Evolutionary conservation across 2,888 invertebrate species (phyloP).

Genomic region (Spodoptera picta): DNA sequence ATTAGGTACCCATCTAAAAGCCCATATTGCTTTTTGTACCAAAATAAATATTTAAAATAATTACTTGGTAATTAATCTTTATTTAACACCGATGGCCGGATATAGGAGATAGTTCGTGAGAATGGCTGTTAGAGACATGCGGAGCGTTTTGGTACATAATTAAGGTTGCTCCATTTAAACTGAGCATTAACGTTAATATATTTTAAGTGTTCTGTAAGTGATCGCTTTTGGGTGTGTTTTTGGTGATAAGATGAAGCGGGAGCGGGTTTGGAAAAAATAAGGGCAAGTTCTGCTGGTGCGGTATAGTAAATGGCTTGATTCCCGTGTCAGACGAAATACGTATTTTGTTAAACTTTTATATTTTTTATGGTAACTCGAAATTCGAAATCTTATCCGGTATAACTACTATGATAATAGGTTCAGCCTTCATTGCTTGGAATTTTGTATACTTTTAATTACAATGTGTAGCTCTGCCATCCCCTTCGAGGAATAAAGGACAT

Average conservation of each 20-base stretch:
- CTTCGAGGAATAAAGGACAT: too few relatives aligned
- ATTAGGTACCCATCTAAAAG: too few relatives aligned
- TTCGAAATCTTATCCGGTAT: too few relatives aligned
- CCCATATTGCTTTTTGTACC: not conserved
- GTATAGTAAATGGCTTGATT: too few relatives aligned
- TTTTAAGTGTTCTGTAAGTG: constrained; percentile 70
- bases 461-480: too few relatives aligned
- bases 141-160: constrained; percentile 43
- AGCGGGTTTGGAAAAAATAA: not conserved
- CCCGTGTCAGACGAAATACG: too few relatives aligned
- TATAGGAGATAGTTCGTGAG: constrained; percentile 34
- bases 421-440: too few relatives aligned
- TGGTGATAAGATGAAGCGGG: constrained; percentile 56
- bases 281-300: not conserved
- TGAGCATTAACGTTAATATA: constrained; percentile 78
- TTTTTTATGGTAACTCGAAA: too few relatives aligned
- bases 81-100: constrained; percentile 36
- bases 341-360: too few relatives aligned
- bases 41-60: constrained; percentile 39
- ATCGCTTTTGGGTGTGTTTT: constrained; percentile 53
- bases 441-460: too few relatives aligned
- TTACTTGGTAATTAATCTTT: constrained; percentile 42
- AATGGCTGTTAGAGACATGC: constrained; percentile 15
- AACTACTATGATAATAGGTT: too few relatives aligned
- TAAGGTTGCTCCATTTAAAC: constrained; percentile 69